Evolutionary conservation across 2,797 vertebrate genomes (phyloP).

Genomic region (Phrynocephalus forsythii): DNA sequence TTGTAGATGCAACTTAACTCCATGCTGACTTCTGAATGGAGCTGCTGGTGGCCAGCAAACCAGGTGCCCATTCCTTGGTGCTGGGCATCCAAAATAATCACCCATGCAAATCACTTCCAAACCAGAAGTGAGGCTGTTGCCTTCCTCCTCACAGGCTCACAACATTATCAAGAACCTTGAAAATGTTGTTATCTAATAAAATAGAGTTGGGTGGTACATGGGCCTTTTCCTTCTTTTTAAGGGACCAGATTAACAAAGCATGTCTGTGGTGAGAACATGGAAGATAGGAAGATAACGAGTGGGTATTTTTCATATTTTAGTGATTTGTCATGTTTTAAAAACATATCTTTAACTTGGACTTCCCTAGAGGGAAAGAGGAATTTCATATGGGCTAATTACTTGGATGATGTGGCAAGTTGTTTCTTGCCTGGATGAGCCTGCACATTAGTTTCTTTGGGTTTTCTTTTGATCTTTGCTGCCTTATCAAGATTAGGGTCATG

Average conservation of each 20-base stretch:
- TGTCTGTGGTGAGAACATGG: accelerated
- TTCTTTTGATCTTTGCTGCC: conserved; percentile 45
- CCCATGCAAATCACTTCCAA: conserved; percentile 18
- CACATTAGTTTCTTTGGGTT: conserved; percentile 62
- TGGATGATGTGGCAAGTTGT: conserved; percentile 72
- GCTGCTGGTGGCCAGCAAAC: neutral
- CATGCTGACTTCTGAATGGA: conserved; percentile 4
- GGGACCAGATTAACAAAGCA: neutral
- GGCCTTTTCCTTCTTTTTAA: conserved; percentile 9
- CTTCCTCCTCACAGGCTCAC: conserved; percentile 12
- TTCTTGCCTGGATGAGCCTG: conserved; percentile 70
- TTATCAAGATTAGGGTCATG: conserved; percentile 39
- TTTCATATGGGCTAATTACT: conserved; percentile 76
- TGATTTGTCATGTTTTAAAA: conserved; percentile 26
- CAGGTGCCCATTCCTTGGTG: neutral
- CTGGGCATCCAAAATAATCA: neutral
- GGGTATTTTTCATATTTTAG: conserved; percentile 32
- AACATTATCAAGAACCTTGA: conserved; percentile 43
- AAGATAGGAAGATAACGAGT: conserved; percentile 17
- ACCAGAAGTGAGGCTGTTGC: conserved; percentile 24
- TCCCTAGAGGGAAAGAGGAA: conserved; percentile 71
- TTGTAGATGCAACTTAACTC: conserved; percentile 38
- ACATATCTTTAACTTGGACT: conserved; percentile 67
- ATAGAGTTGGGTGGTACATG: neutral
- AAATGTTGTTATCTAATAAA: conserved; percentile 50